phyloP scores from a whole-genome alignment of 2,797 vertebrate genomes.

The Alcedo atthis region DNA sequence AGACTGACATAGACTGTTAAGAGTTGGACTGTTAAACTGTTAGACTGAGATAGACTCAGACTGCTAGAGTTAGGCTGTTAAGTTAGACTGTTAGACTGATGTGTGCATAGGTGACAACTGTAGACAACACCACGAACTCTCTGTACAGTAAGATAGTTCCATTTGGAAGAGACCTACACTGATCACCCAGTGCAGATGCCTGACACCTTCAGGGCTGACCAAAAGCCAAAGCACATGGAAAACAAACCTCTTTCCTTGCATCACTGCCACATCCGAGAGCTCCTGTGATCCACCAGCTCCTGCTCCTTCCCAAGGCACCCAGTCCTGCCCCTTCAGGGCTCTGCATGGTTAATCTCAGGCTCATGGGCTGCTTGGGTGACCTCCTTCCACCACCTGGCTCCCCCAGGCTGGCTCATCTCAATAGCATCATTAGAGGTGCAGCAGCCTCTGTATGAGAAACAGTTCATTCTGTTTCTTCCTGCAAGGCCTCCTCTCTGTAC shows the following conservation, averaged over 20 bases:
- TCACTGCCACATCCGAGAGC: background rate
- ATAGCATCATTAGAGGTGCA: background rate
- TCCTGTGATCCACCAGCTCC: rapidly evolving
- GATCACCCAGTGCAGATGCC: background rate
- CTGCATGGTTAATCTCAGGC: background rate
- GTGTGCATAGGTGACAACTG: background rate
- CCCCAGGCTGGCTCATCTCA: background rate
- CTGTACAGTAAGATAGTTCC: background rate
- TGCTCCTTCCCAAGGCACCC: background rate
- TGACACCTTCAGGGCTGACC: background rate
- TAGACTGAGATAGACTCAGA: too few relatives aligned
- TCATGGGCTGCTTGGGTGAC: background rate
- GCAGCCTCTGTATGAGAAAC: background rate
- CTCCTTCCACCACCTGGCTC: background rate
- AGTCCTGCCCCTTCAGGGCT: background rate
- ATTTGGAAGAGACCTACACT: background rate
- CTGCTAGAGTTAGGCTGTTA: too few relatives aligned
- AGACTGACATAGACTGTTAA: too few relatives aligned
- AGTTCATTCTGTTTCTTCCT: background rate
- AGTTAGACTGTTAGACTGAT: background rate
- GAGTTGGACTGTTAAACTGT: too few relatives aligned
- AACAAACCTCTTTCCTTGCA: background rate
- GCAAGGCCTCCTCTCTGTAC: background rate
- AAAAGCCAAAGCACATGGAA: background rate
- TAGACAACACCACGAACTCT: background rate